These are phyloP conservation scores for Perdita meconis DNA, from an alignment of 2,888 invertebrate species.

Conservation along the genomic window DNA sequence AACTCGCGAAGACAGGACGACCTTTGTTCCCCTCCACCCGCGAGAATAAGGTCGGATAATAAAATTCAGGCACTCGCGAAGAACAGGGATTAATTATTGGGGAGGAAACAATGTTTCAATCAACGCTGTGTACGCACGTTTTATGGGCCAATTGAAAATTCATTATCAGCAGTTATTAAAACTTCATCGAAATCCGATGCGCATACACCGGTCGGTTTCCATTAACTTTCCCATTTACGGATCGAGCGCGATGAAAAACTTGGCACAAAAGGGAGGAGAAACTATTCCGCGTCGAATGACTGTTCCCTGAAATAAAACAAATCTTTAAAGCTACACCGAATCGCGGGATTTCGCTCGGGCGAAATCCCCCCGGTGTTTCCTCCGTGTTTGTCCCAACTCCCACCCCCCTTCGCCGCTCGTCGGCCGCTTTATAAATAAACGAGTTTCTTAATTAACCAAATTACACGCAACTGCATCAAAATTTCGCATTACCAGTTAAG, in stretches of 20 bases:
- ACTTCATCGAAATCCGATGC: conserved; percentile 56
- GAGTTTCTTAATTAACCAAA: conserved; percentile 71
- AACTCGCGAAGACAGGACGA: not conserved
- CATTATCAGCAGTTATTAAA: conserved; percentile 62
- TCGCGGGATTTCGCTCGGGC: conserved; percentile 7
- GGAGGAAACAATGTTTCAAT: conserved; percentile 11
- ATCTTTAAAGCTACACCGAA: not conserved
- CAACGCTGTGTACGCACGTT: conserved; percentile 47
- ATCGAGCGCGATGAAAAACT: conserved; percentile 27
- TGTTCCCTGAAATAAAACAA: conserved; percentile 46
- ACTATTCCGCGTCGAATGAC: conserved; percentile 26
- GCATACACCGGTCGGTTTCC: conserved; percentile 32
- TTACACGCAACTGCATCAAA: conserved; percentile 70
- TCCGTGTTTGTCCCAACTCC: not conserved
- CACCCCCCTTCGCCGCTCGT: not conserved
- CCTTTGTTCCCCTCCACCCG: not conserved
- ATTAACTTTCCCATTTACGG: conserved; percentile 57
- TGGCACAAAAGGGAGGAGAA: not conserved
- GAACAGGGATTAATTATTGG: conserved; percentile 5
- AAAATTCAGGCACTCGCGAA: conserved; percentile 1
- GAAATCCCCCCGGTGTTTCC: not conserved
- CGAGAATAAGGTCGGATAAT: not conserved
- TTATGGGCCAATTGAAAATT: conserved; percentile 53
- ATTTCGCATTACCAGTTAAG: conserved; percentile 72
- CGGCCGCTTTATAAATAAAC: conserved; percentile 54